These are phyloP conservation scores for Rhyacophila brunnea DNA, from an alignment of 1,140 invertebrate species.

Conservation along the genomic window DNA sequence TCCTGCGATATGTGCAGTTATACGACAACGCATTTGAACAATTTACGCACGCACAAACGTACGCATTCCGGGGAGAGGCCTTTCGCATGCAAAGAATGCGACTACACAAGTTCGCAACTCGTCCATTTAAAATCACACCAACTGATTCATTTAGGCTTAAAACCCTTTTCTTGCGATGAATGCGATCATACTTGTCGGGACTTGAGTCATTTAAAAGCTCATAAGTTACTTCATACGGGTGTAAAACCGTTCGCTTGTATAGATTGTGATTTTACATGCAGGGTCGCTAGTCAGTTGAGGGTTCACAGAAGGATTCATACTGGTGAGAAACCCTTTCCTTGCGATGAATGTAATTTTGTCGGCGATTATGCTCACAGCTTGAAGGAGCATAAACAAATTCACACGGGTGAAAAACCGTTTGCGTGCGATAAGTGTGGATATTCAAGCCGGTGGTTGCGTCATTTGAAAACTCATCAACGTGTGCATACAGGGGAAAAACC, in stretches of 20 bases:
- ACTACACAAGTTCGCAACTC: slow-evolving; percentile 11
- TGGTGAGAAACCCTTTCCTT: slow-evolving; percentile 82
- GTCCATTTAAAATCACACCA: slow-evolving; percentile 7
- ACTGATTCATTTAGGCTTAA: slow-evolving; percentile 4
- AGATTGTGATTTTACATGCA: neutral
- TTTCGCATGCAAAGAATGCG: slow-evolving; percentile 6
- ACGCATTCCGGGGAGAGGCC: slow-evolving; percentile 10
- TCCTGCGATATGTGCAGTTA: slow-evolving; percentile 10
- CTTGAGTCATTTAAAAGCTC: slow-evolving; percentile 62
- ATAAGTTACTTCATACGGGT: slow-evolving; percentile 86
- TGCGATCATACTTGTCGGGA: slow-evolving; percentile 5
- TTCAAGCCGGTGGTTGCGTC: slow-evolving; percentile 62
- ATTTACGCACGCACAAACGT: slow-evolving; percentile 10
- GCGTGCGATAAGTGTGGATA: slow-evolving; percentile 14
- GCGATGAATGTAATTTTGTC: slow-evolving; percentile 78
- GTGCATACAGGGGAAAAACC: slow-evolving; percentile 88
- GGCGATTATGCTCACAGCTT: slow-evolving; percentile 90
- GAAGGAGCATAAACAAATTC: slow-evolving; percentile 85
- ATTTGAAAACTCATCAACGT: slow-evolving; percentile 85
- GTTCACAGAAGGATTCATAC: slow-evolving; percentile 88
- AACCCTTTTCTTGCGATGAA: slow-evolving; percentile 6
- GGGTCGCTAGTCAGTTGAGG: slow-evolving; percentile 60
- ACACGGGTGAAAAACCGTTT: slow-evolving; percentile 64
- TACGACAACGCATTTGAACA: slow-evolving; percentile 8
- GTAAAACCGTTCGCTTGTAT: slow-evolving; percentile 19